Evolutionary conservation across 1,140 invertebrate genomes (phyloP).

Genomic region (Odontomachus brunneus): DNA sequence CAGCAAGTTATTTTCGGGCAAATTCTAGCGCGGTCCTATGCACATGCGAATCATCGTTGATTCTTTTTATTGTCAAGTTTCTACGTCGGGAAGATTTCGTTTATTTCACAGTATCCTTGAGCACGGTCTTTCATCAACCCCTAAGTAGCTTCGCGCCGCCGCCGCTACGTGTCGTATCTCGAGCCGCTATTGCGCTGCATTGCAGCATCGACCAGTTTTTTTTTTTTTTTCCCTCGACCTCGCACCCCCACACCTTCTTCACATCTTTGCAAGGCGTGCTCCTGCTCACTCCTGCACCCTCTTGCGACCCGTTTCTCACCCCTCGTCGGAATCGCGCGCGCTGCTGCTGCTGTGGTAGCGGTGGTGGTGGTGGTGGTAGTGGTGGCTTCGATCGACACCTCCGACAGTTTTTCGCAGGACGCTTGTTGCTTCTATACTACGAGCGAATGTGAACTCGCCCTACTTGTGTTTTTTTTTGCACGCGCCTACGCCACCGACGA

Average conservation of each 20-base stretch:
- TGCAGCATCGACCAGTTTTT: slow-evolving; percentile 42
- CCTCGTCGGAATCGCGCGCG: slow-evolving; percentile 1
- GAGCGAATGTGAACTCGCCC: slow-evolving; percentile 21
- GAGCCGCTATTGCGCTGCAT: neutral
- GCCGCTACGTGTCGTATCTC: slow-evolving; percentile 8
- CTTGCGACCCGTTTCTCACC: neutral
- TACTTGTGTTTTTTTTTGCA: neutral
- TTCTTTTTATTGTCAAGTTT: no score
- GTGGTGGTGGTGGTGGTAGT: neutral
- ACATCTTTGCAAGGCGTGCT: neutral
- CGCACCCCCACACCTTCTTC: neutral
- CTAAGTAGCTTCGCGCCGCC: neutral
- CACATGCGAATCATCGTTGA: no score
- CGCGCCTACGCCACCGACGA: neutral
- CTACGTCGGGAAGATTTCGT: no score
- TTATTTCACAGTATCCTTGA: neutral
- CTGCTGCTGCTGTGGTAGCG: neutral
- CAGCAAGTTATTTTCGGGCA: no score
- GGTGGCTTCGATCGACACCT: slow-evolving; percentile 35
- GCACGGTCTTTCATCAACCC: neutral
- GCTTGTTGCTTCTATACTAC: slow-evolving; percentile 46
- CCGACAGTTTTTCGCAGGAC: slow-evolving; percentile 46
- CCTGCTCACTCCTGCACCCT: slow-evolving; percentile 1
- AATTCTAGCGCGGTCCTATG: no score
- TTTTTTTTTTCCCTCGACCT: slow-evolving; percentile 5